Evolutionary conservation across 2,797 vertebrate genomes (phyloP).

Genomic region (Tarsius wallacei): DNA sequence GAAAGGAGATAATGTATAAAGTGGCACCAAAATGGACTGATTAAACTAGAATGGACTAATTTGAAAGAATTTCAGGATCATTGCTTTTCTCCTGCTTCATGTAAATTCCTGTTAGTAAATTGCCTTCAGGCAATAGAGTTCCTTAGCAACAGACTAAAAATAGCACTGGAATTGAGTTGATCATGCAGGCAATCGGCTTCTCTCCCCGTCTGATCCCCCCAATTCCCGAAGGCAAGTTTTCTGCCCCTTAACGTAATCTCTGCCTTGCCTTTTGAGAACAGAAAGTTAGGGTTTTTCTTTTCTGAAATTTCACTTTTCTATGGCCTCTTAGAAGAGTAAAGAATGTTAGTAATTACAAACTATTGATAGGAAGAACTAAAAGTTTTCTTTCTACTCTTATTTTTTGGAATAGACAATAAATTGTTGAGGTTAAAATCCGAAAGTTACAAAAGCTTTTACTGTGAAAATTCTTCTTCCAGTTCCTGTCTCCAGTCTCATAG

Average conservation of each 20-base stretch:
- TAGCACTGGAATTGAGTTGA: slow-evolving; percentile 15
- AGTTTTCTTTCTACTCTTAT: not conserved
- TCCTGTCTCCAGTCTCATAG: not conserved
- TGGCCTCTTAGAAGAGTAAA: not conserved
- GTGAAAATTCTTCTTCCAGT: not conserved
- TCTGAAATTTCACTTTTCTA: slow-evolving; percentile 58
- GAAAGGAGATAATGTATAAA: slow-evolving; percentile 38
- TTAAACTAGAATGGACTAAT: slow-evolving; percentile 45
- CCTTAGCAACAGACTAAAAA: slow-evolving; percentile 56
- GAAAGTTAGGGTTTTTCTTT: not conserved
- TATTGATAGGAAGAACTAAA: not conserved
- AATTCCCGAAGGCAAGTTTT: not conserved
- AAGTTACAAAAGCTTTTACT: not conserved
- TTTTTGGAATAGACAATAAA: not conserved
- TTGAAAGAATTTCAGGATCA: slow-evolving; percentile 42
- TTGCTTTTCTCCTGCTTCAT: slow-evolving; percentile 59
- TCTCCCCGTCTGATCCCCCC: not conserved
- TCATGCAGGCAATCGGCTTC: not conserved
- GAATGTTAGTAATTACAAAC: slow-evolving; percentile 35
- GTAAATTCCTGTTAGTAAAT: slow-evolving; percentile 55
- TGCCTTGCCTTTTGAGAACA: slow-evolving; percentile 26
- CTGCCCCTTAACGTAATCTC: not conserved
- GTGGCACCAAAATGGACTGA: not conserved
- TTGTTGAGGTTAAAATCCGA: slow-evolving; percentile 44
- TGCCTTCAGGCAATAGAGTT: not conserved